Percentiles rank a stretch among this genome's conserved stretches.
These are phyloP conservation scores for Dunckerocampus dactyliophorus DNA, from an alignment of 2,113 vertebrate species.

Conservation along the genomic window DNA sequence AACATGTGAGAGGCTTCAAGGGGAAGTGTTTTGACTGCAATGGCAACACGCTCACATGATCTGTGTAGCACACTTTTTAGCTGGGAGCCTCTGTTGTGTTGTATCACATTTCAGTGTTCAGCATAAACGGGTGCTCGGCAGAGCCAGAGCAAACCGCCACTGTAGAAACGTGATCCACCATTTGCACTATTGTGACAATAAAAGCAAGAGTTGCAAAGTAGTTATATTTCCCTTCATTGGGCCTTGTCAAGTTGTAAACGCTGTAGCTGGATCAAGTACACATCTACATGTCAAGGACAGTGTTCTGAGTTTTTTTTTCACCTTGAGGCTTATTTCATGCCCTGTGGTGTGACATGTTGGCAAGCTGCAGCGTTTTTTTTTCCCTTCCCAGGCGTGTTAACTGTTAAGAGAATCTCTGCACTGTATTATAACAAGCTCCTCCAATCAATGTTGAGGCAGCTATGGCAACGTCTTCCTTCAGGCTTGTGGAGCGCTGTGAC, in stretches of 20 bases:
- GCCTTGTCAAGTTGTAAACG: background rate
- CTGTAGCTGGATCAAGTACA: background rate
- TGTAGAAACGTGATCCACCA: background rate
- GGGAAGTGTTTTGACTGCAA: background rate
- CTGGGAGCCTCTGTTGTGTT: background rate
- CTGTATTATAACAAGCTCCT: no score
- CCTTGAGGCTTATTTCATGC: no score
- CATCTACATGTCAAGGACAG: no score
- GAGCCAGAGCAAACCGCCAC: background rate
- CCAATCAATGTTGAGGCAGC: no score
- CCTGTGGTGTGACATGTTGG: background rate
- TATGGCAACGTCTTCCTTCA: no score
- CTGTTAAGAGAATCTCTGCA: background rate
- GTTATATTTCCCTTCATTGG: background rate
- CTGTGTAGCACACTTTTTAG: background rate
- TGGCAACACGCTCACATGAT: conserved; percentile 5
- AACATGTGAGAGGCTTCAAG: background rate
- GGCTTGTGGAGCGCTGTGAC: no score
- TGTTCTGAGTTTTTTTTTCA: no score
- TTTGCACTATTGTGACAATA: background rate
- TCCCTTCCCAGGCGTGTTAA: background rate
- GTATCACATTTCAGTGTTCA: background rate
- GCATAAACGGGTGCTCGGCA: background rate
- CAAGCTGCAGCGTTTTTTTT: background rate
- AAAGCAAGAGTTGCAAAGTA: no score